Evolutionary conservation across 1,140 invertebrate genomes (phyloP).

Genomic region (Oppia nitens): DNA sequence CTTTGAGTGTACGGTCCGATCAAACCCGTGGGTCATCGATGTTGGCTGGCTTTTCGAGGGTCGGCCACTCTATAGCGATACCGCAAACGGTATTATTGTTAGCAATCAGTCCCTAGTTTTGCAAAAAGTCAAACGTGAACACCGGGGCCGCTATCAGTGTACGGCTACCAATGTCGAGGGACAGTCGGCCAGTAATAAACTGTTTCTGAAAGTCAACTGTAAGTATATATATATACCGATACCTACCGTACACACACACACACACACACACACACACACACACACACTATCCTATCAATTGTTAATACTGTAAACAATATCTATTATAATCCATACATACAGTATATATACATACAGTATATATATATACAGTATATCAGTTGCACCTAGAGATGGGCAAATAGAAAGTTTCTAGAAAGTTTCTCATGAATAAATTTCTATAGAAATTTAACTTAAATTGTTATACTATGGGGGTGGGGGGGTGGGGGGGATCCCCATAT

Average conservation of each 20-base stretch:
- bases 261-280: too few relatives aligned
- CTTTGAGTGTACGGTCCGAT: slow-evolving; percentile 49
- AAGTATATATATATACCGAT: slow-evolving; percentile 10
- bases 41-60: slow-evolving; percentile 21
- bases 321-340: too few relatives aligned
- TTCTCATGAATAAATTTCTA: too few relatives aligned
- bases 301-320: too few relatives aligned
- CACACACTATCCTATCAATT: too few relatives aligned
- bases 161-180: slow-evolving; percentile 74
- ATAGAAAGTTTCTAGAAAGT: too few relatives aligned
- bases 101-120: slow-evolving; percentile 46
- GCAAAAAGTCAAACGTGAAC: slow-evolving; percentile 24
- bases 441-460: too few relatives aligned
- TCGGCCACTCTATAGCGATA: slow-evolving; percentile 15
- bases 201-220: slow-evolving; percentile 58
- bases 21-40: slow-evolving; percentile 22
- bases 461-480: too few relatives aligned
- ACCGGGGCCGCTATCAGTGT: slow-evolving; percentile 48
- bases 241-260: neutral
- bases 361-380: too few relatives aligned
- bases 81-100: slow-evolving; percentile 49
- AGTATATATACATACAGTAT: too few relatives aligned
- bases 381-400: too few relatives aligned
- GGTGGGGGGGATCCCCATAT: too few relatives aligned
- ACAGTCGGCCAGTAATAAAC: slow-evolving; percentile 60